Percentiles rank a stretch among this genome's conserved stretches.
Evolutionary conservation across 2,888 invertebrate species (phyloP).

Genomic region (Drosophila mercatorum): DNA sequence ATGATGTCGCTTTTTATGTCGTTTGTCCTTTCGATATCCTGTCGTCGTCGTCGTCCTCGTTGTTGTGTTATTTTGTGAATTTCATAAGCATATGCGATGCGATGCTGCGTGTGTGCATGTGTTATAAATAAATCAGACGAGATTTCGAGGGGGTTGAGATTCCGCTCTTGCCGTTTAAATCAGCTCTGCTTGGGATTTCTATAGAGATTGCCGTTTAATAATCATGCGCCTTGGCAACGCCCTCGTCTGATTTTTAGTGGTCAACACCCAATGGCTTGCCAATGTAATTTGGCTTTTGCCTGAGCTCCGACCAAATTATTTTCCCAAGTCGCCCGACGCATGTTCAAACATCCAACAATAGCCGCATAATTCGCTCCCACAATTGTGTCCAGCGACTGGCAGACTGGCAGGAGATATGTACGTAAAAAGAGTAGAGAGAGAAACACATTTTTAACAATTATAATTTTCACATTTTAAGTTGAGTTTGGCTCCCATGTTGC

Average conservation of each 20-base stretch:
- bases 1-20: slow-evolving; percentile 79
- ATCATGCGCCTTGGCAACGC: slow-evolving; percentile 37
- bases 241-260: slow-evolving; percentile 4
- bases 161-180: slow-evolving; percentile 16
- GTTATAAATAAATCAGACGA: slow-evolving; percentile 76
- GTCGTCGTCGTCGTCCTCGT: slow-evolving; percentile 14
- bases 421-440: neutral
- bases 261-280: slow-evolving; percentile 8
- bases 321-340: slow-evolving; percentile 34
- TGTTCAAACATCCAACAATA: slow-evolving; percentile 45
- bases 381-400: slow-evolving; percentile 32
- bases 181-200: slow-evolving; percentile 45
- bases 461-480: slow-evolving; percentile 3
- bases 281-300: slow-evolving; percentile 21
- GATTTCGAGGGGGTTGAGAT: too few species aligned
- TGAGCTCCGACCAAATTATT: slow-evolving; percentile 48
- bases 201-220: slow-evolving; percentile 66
- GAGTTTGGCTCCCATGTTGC: slow-evolving; percentile 15
- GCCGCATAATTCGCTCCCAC: slow-evolving; percentile 40
- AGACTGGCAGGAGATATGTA: neutral
- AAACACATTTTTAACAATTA: slow-evolving; percentile 7
- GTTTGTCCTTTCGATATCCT: slow-evolving; percentile 58
- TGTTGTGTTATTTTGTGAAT: slow-evolving; percentile 53
- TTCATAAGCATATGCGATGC: slow-evolving; percentile 72
- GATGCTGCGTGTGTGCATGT: slow-evolving; percentile 65